Evolutionary conservation across 2,797 vertebrate species (phyloP), one percentile per base, ranked within the genome.

Genomic region (Pelodytes ibericus): DNA sequence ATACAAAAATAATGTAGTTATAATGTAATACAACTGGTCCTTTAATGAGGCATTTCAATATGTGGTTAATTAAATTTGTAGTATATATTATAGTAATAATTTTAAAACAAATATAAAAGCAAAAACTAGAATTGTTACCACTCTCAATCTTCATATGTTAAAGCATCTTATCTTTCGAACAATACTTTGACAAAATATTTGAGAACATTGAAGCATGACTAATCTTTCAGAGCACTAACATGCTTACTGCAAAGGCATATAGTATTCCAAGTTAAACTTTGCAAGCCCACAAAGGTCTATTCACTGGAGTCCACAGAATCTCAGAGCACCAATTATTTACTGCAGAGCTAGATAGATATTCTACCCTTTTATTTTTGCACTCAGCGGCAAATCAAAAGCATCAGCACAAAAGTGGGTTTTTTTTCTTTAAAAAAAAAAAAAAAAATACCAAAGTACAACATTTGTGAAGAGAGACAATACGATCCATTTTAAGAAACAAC

Each of bases 271-370:
- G 44, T 74, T 44, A 63, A 74, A 74, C 66, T 57, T 59, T 67
- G 63, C 53, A 33, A 30, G 25, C 7, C 39, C 29, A 74, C 53
- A 66, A 66, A 24, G 11, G 61, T 66, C 53, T 75, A 75, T 75
- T 68, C 63, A 59, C n/a, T 57, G 51, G 51, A 58, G 51, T 65
- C 25, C 57, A 16, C 25, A 60, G 26, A 47, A 31, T 67, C 27
- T 67, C 62, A 67, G 72, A 49, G 56, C 39, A 68, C 39, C 51
- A 67, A 75, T 74, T 74, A 66, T 57, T 66, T 74, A 66, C 51
- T 9, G 56, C 56, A 75, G 29, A 47, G 27, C 27, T 67, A 39
- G 63, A 60, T 25, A 26, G 64, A 18, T 33, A 58, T 58, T 58
- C n/a, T 27, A 59, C 15, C 47, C 16, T 44, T 74, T 65, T 67